Base-by-base conservation (phyloP, 1,140 invertebrate species). In the Neodiprion fabricii region DNA sequence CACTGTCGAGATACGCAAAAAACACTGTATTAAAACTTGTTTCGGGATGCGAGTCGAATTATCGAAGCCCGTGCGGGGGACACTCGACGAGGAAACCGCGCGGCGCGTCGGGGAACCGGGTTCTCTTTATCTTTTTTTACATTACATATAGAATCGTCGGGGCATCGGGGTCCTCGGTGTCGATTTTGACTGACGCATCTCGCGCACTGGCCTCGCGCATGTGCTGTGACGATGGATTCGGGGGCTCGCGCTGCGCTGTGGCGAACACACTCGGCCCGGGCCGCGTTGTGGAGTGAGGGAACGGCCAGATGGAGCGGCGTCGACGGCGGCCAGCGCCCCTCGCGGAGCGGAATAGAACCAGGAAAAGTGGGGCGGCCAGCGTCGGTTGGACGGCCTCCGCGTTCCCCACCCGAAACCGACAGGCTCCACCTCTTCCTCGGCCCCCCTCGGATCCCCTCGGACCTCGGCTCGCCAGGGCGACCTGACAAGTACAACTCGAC, bases 241-340 rank as follows among this genome's bases (percentile, higher is more conserved):
- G 50, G 70, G 70, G 70, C 74, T 67, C 70, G 70, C 71, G 69
- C 70, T 74, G 72, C 67, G 75, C 65, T 47, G 48, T 53, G 48
- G 70, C 79, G 76, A 74, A 76, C 79, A 79, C 74, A 79, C 82
- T 79, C 82, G 74, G 80, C 78, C 79, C 79, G 78, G 76, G 77
- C 82, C 84, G 79, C 85, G 83, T 79, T 83, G 84, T 83, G 82
- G 83, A 86, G 85, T 86, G 84, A 85, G 82, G 85, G 80, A 23
- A 69, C n/a, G 14, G 81, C 83, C 83, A 79, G 75, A 78, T 78
- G 75, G 76, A 71, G 67, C 75, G 74, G 74, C 77, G 75, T 75
- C 75, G 67, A 79, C 81, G 81, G 75, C 78, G 73, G 72, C 12
- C 70, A 69, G 67, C 67, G 67, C 67, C 67, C 12, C 70, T 71